Evolutionary conservation across 2,113 vertebrate genomes (phyloP), one percentile per base, ranked within the genome.

Genomic region (Ia io): DNA sequence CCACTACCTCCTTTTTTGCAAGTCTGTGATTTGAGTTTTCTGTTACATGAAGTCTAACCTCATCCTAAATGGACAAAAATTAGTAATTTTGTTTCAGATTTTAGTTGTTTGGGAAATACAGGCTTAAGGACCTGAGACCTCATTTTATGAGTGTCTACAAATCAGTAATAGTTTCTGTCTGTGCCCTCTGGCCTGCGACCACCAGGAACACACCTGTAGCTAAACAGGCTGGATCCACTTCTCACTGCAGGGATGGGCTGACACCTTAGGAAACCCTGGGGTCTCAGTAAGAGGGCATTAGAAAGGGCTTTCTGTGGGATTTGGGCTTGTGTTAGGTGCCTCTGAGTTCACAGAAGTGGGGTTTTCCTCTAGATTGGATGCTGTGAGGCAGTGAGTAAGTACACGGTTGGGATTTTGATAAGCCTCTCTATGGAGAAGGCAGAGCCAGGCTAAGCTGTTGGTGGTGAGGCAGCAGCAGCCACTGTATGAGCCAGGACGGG

Each of bases 1-100:
- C 9, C 28, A 30, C n/a, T 94, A 30, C n/a, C 92, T 73, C 49
- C 11, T 85, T 80, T 80, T 80, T 47, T 9, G 6, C 49, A 89
- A 56, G 44, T 44, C 17, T 47, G 2, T 79, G 53, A 40, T 71
- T 65, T 88, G 65, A 84, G 25, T 84, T 96, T 89, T 40, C 87
- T 69, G 20, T 82, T 71, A 35, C 3, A 20, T 10, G 65, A 40
- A 35, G 17, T 69, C 82, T 56, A 88, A 78, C 65, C 30, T 49
- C 61, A 89, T 53, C 63, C 40, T 40, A 25, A 49, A 69, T 0
- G 30, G 40, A 79, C 14, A 30, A 49, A 37, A 25, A 42, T 71
- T 84, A 65, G 17, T 77, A 70, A 22, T 47, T 44, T 91, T 70
- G 40, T 35, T 22, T 85, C 49, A 25, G 35, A 18, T 73, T 79